Base-by-base conservation (phyloP, 1,140 invertebrate species). In the Lordiphosa mommai region DNA sequence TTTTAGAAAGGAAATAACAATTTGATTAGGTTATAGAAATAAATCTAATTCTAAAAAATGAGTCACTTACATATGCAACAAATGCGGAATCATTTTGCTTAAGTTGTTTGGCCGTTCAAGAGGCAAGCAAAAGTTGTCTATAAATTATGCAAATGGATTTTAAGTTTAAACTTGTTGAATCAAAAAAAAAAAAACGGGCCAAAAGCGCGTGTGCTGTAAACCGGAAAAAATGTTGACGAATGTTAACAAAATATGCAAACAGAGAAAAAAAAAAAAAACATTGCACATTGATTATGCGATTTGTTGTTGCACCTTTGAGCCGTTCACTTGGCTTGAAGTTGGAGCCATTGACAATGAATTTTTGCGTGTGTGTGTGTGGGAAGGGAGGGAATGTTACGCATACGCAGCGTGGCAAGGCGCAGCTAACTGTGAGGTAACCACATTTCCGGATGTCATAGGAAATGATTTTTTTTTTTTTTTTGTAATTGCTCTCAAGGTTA, bases 341-440 rank as follows among this genome's bases (percentile, higher is more conserved):
- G 40, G 23, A 60, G 64, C 56, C 64, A 69, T 69, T 69, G 65
- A 69, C 65, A 69, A 60, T 69, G 65, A 69, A 69, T 68, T 67
- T 46, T 38, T 50, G 6, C 59, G 34, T 36, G 34, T 13, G 33
- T 36, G 33, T 30, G 13, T 17, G 29, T 56, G 60, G 56, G 50
- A 27, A 52, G 41, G 49, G 43, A 47, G 41, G 5, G 27, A 53
- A 17, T 40, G 68, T 68, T 68, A 68, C 63, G 63, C 65, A 68
- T 68, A 68, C 64, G 64, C 65, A 59, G 46, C 41, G 64, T 68
- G 44, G 14, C 17, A 32, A 27, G 23, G 23, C 23, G 23, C 23
- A 27, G 23, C 44, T 16, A 27, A 9, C 37, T 9, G 34, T 3
- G 16, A 16, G 27, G 63, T 44, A 44, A 48, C 36, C 50, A 68